Conservation (phyloP, 2,113 vertebrate species). For the Takifugu bimaculatus region DNA sequence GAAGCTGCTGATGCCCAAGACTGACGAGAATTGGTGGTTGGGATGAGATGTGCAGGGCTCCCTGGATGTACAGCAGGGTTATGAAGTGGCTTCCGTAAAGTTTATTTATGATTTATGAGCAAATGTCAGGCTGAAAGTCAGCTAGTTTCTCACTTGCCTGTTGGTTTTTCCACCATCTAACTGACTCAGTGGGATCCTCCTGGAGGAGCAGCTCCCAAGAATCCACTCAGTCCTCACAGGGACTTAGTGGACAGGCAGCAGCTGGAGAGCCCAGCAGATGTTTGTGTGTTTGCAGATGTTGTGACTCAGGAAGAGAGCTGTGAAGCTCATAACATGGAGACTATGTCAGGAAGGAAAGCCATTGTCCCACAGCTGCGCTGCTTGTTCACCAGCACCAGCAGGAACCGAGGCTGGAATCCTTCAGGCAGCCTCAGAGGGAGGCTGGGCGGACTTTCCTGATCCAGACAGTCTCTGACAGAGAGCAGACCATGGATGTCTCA, state of each 20-base stretch:
- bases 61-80: too few species aligned
- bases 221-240: background rate
- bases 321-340: constrained; percentile 21
- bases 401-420: constrained; percentile 43
- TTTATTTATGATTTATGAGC: too few species aligned
- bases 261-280: constrained; percentile 45
- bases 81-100: too few species aligned
- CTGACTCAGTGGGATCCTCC: background rate
- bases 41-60: too few species aligned
- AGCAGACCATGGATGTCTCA: constrained; percentile 35
- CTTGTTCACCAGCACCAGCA: constrained; percentile 16
- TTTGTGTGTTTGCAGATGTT: constrained; percentile 48
- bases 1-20: too few species aligned
- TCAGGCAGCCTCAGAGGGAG: constrained; percentile 16
- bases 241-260: constrained; percentile 36
- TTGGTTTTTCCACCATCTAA: too few species aligned
- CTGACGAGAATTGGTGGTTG: too few species aligned
- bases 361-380: constrained; percentile 44
- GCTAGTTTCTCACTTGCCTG: background rate
- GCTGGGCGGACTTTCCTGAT: constrained; percentile 21
- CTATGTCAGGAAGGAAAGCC: constrained; percentile 62
- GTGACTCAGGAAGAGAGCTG: constrained; percentile 45
- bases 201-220: background rate
- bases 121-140: too few species aligned
- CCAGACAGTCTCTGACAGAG: constrained; percentile 45